Evolutionary conservation across 2,113 vertebrate species (phyloP).

Genomic region (Perca flavescens): DNA sequence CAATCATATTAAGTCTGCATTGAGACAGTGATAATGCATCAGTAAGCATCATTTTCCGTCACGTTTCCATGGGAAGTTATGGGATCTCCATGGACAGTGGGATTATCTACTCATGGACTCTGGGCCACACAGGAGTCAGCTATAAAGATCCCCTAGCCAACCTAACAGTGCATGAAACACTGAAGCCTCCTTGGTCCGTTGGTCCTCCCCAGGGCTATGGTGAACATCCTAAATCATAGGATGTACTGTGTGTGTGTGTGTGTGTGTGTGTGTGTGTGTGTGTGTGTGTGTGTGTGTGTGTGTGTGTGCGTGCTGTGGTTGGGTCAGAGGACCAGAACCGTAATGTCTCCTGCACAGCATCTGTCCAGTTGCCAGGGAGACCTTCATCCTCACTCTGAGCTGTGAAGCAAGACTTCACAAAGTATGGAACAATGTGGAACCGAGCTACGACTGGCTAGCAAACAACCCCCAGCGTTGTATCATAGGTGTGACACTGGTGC

Average conservation of each 20-base stretch:
- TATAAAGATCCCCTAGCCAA: slow-evolving; percentile 54
- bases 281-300: slow-evolving; percentile 24
- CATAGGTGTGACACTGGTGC: slow-evolving; percentile 17
- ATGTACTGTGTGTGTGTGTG: slow-evolving; percentile 15
- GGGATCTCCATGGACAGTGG: slow-evolving; percentile 52
- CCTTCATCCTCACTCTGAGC: slow-evolving; percentile 46
- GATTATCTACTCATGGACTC: slow-evolving; percentile 51
- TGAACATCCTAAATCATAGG: slow-evolving; percentile 53
- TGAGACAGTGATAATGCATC: slow-evolving; percentile 49
- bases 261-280: slow-evolving; percentile 4
- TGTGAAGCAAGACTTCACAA: slow-evolving; percentile 56
- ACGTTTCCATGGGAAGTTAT: slow-evolving; percentile 46
- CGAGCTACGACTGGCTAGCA: slow-evolving; percentile 51
- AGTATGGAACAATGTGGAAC: slow-evolving; percentile 69
- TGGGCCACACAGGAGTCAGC: slow-evolving; percentile 60
- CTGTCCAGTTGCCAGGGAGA: slow-evolving; percentile 69
- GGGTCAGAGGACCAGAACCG: slow-evolving; percentile 18
- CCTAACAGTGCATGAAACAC: slow-evolving; percentile 81
- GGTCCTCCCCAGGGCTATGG: slow-evolving; percentile 65
- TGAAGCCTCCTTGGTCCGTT: slow-evolving; percentile 65
- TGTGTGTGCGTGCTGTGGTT: slow-evolving; percentile 12
- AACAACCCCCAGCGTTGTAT: slow-evolving; percentile 43
- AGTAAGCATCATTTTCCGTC: slow-evolving; percentile 36
- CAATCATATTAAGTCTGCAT: slow-evolving; percentile 29
- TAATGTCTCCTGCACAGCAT: slow-evolving; percentile 52